phyloP scores from a whole-genome alignment of 2,797 vertebrate genomes.

The Anableps anableps region DNA sequence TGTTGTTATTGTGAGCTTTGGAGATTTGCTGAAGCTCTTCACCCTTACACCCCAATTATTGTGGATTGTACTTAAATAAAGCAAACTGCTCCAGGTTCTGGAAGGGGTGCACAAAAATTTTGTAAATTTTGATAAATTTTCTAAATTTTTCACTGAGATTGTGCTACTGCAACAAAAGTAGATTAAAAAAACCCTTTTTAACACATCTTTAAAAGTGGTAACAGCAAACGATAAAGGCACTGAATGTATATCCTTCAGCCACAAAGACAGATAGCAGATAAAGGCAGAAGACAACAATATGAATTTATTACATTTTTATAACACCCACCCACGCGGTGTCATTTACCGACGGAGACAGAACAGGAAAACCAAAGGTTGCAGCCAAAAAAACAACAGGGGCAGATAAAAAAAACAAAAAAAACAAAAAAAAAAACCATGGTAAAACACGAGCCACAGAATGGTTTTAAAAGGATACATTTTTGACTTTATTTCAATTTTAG shows the following conservation, averaged over 20 bases:
- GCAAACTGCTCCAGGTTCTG: too few species aligned
- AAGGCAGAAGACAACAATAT: background rate
- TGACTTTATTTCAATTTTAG: background rate
- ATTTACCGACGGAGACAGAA: background rate
- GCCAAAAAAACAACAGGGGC: background rate
- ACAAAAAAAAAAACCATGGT: too few species aligned
- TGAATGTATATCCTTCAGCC: background rate
- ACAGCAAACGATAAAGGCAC: background rate
- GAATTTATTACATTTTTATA: background rate
- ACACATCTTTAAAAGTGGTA: background rate
- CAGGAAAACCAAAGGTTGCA: slow-evolving; percentile 7
- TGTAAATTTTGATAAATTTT: too few species aligned
- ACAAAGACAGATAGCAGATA: background rate
- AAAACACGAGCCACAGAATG: background rate
- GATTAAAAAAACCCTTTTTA: too few species aligned
- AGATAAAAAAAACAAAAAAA: background rate
- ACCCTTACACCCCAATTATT: too few species aligned
- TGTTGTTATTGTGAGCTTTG: background rate
- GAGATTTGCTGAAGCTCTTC: background rate
- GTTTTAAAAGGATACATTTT: background rate
- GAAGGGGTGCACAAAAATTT: too few species aligned
- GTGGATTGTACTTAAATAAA: too few species aligned
- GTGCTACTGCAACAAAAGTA: background rate
- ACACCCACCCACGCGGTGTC: background rate
- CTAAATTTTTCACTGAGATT: background rate